Evolutionary conservation across 1,140 invertebrate species (phyloP).

Genomic region (Meloidogyne exigua): DNA sequence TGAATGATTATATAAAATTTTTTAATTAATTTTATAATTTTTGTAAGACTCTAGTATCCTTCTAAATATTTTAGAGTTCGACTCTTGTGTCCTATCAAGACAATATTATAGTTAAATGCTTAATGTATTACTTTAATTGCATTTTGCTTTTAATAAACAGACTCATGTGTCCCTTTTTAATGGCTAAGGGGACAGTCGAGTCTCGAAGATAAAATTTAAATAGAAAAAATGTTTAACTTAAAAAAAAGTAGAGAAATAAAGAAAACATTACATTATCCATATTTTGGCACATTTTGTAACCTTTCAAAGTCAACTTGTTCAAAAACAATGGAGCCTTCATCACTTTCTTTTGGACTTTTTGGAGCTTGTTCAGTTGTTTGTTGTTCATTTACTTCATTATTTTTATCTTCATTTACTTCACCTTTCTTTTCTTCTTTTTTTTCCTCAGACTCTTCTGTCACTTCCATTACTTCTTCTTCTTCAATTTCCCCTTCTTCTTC

Average conservation of each 20-base stretch:
- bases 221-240: neutral
- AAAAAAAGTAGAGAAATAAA: constrained; percentile 9
- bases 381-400: constrained; percentile 5
- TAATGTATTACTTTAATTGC: no score
- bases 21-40: neutral
- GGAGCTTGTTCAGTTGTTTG: neutral
- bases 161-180: no score
- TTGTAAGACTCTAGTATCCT: no score
- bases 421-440: neutral
- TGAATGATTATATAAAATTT: neutral
- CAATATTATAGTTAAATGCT: no score
- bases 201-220: no score
- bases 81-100: no score
- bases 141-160: no score
- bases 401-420: neutral
- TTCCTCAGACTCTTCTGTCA: constrained; percentile 27
- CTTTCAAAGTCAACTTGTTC: constrained; percentile 61
- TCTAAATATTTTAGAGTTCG: no score
- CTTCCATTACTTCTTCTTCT: constrained; percentile 1
- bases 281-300: constrained; percentile 57
- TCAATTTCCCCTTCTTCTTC: constrained; percentile 14
- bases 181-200: no score
- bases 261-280: constrained; percentile 21
- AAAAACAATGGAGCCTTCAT: constrained; percentile 53
- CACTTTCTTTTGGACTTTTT: constrained; percentile 34